A percentile compares a stretch with the other conserved stretches of the same genome.
Conservation (phyloP, 2,888 invertebrate genomes). For the Halictus quadricinctus region DNA sequence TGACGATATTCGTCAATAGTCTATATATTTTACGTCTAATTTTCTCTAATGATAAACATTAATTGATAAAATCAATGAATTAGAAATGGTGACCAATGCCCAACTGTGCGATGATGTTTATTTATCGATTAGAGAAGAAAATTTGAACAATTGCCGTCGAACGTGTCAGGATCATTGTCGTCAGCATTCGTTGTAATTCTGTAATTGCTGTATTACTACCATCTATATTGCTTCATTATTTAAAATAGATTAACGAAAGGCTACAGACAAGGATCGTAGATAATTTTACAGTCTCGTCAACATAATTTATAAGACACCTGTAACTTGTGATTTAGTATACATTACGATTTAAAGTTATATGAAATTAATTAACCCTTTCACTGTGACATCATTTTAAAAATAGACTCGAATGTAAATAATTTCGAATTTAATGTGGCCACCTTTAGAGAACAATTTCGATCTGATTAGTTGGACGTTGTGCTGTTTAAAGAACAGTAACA, state of each 20-base stretch:
- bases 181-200: conserved; percentile 14
- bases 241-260: not conserved
- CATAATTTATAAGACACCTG: conserved; percentile 28
- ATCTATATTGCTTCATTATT: conserved; percentile 18
- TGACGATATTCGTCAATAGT: not conserved
- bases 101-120: conserved; percentile 13
- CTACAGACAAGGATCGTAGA: not conserved
- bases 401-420: not conserved
- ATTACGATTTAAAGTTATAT: conserved; percentile 15
- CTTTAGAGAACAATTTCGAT: not conserved
- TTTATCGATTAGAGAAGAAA: not conserved
- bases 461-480: not conserved
- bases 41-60: not conserved
- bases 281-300: conserved; percentile 4
- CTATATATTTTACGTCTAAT: not conserved
- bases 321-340: conserved; percentile 1
- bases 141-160: conserved; percentile 9
- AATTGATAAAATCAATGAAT: not conserved
- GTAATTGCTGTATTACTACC: not conserved
- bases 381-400: conserved; percentile 1
- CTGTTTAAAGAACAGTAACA: conserved; percentile 12
- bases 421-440: not conserved
- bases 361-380: conserved; percentile 29
- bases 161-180: conserved; percentile 5
- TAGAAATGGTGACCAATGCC: not conserved